Evolutionary conservation across 2,888 invertebrate species (phyloP).

Genomic region (Lasioglossum oenotherae): DNA sequence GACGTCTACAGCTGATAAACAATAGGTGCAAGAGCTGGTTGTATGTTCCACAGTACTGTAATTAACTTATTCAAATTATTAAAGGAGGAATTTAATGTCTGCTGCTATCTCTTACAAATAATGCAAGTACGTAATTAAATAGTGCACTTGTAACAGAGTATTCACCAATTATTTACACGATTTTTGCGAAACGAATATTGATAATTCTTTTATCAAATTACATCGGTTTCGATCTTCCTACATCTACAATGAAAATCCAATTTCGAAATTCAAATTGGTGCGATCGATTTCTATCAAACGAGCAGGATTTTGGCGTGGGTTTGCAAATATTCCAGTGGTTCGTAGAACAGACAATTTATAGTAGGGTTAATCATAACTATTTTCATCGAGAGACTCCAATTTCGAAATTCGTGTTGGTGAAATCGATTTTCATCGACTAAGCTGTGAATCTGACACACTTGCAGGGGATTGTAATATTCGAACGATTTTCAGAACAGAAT

Average conservation of each 20-base stretch:
- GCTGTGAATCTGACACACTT: neutral
- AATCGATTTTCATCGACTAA: neutral
- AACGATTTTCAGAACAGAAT: neutral
- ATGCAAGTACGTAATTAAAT: too few relatives aligned
- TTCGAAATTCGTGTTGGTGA: conserved; percentile 18
- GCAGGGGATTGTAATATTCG: neutral
- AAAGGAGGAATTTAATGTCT: neutral
- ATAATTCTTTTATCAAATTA: neutral
- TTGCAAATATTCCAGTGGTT: neutral
- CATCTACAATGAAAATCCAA: neutral
- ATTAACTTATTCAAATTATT: neutral
- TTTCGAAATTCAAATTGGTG: neutral
- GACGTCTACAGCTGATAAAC: neutral
- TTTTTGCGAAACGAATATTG: neutral
- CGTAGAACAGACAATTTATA: neutral
- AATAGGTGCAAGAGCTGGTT: neutral
- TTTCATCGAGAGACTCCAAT: conserved; percentile 20
- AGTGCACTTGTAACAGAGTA: neutral
- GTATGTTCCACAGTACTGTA: neutral
- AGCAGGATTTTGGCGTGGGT: neutral
- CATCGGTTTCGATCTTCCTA: neutral
- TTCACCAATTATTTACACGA: neutral
- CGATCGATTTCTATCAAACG: neutral
- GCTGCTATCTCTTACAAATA: neutral
- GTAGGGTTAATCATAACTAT: conserved; percentile 22